These are phyloP conservation scores for Acanthaster planci DNA, from an alignment of 35 echinoderm and acorn worm species.

Conservation along the genomic window DNA sequence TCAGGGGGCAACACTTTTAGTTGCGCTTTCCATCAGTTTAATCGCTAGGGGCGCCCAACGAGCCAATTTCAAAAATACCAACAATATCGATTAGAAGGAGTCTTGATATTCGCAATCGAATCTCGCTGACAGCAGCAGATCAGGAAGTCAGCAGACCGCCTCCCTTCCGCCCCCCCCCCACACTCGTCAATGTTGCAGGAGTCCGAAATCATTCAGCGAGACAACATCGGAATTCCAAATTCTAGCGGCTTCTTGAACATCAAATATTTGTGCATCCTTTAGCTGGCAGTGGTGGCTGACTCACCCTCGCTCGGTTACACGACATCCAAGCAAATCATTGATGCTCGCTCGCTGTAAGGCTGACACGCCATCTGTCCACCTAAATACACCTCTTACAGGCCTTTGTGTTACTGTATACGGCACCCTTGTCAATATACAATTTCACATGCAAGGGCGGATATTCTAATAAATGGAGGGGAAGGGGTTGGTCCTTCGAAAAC, in stretches of 20 bases:
- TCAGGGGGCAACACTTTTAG: not conserved
- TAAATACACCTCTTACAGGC: not conserved
- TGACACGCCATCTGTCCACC: constrained; percentile 12
- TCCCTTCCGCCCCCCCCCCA: no score
- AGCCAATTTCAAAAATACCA: no score
- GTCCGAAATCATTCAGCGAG: not conserved
- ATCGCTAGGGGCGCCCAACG: no score
- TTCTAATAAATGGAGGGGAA: not conserved
- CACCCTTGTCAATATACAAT: not conserved
- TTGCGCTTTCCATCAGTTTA: no score
- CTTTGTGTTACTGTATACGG: not conserved
- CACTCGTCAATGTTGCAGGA: not conserved
- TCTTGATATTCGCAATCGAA: no score
- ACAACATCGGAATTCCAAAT: constrained; percentile 27
- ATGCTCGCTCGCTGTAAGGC: not conserved
- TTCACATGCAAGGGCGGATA: not conserved
- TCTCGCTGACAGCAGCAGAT: no score
- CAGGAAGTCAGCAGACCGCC: no score
- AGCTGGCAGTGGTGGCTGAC: not conserved
- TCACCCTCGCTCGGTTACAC: not conserved
- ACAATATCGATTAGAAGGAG: no score
- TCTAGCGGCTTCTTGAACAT: constrained; percentile 4
- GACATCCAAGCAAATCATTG: not conserved
- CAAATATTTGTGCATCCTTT: constrained; percentile 27
- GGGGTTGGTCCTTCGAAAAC: not conserved